These are phyloP conservation scores for Pristionchus exspectatus DNA, from an alignment of 2,888 invertebrate genomes.

Conservation along the genomic window DNA sequence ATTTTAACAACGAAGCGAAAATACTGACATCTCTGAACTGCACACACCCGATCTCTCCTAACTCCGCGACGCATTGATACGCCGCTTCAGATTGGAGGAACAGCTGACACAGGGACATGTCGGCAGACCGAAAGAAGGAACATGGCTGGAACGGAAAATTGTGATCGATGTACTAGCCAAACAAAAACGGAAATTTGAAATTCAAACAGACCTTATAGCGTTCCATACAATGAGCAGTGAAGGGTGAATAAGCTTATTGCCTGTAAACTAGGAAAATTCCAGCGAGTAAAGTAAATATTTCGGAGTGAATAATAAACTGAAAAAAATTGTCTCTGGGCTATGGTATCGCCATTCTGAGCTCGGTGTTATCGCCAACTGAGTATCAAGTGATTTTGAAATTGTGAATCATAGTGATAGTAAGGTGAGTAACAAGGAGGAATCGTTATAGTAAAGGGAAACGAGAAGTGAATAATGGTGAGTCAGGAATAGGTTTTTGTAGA, in stretches of 20 bases:
- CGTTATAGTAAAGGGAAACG: neutral
- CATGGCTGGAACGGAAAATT: slow-evolving; percentile 20
- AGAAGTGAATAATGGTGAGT: too few species aligned
- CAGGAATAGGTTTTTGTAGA: too few species aligned
- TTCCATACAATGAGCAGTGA: neutral
- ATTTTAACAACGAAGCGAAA: too few species aligned
- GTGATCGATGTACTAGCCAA: neutral
- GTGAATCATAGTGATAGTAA: neutral
- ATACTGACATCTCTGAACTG: slow-evolving; percentile 72
- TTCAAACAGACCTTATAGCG: neutral
- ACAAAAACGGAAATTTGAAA: neutral
- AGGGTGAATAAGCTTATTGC: neutral
- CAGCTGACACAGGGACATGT: slow-evolving; percentile 75
- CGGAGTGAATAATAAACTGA: neutral
- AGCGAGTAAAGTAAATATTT: neutral
- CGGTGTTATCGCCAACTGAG: neutral
- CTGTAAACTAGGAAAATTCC: neutral
- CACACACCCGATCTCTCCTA: slow-evolving; percentile 76
- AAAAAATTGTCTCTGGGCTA: neutral
- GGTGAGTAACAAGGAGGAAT: neutral
- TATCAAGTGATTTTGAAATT: neutral
- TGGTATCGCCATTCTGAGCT: neutral
- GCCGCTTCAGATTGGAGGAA: slow-evolving; percentile 76
- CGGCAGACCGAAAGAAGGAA: slow-evolving; percentile 74
- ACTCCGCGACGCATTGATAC: slow-evolving; percentile 73